A percentile compares a stretch with the other conserved stretches of the same genome.
phyloP scores from a whole-genome alignment of 2,888 invertebrate species.

The Scaptomyza reducta region DNA sequence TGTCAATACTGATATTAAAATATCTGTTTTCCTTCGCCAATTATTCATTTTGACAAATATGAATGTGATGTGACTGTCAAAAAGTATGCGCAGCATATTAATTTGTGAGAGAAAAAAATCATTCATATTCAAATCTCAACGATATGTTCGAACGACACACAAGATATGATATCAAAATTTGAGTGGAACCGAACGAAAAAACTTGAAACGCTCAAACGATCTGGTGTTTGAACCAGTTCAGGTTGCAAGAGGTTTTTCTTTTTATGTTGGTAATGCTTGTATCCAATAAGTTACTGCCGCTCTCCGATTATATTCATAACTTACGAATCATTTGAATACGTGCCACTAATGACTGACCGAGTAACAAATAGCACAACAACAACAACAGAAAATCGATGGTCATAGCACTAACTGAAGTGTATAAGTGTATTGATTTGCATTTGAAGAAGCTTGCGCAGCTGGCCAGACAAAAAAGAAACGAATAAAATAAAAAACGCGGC shows the following conservation, averaged over 20 bases:
- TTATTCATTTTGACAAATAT: constrained; percentile 4
- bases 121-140: constrained; percentile 1
- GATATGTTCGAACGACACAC: background rate
- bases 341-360: constrained; percentile 29
- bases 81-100: constrained; percentile 4
- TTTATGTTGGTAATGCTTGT: constrained; percentile 14
- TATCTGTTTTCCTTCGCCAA: background rate
- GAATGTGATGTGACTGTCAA: constrained; percentile 7
- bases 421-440: constrained; percentile 59
- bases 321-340: constrained; percentile 19
- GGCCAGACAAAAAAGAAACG: constrained; percentile 5
- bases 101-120: background rate
- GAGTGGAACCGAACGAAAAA: too few relatives aligned
- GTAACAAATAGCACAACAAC: constrained; percentile 6
- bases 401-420: constrained; percentile 12
- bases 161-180: constrained; percentile 1
- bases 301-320: constrained; percentile 26
- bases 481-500: constrained; percentile 30
- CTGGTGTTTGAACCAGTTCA: constrained; percentile 19
- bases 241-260: background rate
- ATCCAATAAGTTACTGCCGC: constrained; percentile 17
- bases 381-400: constrained; percentile 31
- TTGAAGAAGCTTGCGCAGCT: constrained; percentile 45
- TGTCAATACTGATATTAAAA: constrained; percentile 3
- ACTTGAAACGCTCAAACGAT: background rate